Conservation (phyloP, 2,797 vertebrate species). For the Pangasius krempfi region DNA sequence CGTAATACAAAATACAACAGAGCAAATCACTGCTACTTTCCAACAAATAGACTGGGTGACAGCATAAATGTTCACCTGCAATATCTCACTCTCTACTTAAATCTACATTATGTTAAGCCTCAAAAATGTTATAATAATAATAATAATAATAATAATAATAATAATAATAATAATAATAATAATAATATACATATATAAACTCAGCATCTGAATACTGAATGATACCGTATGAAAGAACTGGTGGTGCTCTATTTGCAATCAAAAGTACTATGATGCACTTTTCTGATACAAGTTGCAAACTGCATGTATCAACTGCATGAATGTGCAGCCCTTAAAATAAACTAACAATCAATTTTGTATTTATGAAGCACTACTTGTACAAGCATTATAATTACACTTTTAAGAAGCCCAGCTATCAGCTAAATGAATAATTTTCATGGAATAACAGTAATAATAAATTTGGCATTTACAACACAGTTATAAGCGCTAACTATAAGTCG, state of each 20-base stretch:
- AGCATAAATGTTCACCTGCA: neutral
- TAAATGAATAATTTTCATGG: neutral
- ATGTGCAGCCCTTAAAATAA: neutral
- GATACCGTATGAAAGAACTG: neutral
- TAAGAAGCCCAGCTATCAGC: neutral
- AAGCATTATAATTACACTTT: neutral
- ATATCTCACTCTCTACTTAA: neutral
- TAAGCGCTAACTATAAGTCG: neutral
- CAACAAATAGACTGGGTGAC: neutral
- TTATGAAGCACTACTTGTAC: neutral
- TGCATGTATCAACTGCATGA: neutral
- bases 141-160: too few relatives aligned
- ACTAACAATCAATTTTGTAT: too few relatives aligned
- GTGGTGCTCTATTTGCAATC: neutral
- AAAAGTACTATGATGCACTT: neutral
- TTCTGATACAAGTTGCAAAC: neutral
- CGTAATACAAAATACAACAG: neutral
- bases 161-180: neutral
- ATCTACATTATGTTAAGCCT: neutral
- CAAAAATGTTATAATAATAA: neutral
- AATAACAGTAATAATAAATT: neutral
- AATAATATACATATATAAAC: neutral
- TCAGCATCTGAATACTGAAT: constrained; percentile 1
- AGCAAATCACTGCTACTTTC: neutral
- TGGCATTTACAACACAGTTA: neutral